phyloP scores from a whole-genome alignment of 2,888 invertebrate species.

The Ellobium chinense region DNA sequence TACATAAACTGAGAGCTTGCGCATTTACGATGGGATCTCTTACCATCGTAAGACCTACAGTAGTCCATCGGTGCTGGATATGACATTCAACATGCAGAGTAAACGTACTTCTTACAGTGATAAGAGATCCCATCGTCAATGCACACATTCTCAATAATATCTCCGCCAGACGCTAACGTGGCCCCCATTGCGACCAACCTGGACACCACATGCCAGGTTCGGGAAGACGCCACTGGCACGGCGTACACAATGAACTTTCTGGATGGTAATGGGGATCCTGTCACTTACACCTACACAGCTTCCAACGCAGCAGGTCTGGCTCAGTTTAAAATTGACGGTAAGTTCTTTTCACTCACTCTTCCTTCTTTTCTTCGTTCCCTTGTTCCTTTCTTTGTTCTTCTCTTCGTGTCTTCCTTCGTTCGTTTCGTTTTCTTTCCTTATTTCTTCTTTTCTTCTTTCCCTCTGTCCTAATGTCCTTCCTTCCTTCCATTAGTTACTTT shows the following conservation, averaged over 20 bases:
- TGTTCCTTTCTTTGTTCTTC: not conserved
- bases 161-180: slow-evolving; percentile 30
- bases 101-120: too few relatives aligned
- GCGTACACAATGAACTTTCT: not conserved
- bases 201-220: slow-evolving; percentile 21
- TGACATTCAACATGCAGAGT: too few relatives aligned
- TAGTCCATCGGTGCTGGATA: too few relatives aligned
- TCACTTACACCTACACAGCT: slow-evolving; percentile 14
- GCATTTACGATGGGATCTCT: too few relatives aligned
- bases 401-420: not conserved
- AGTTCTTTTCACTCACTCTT: not conserved
- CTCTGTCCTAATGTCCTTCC: not conserved
- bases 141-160: too few relatives aligned
- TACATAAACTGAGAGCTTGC: too few relatives aligned
- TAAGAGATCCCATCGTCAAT: too few relatives aligned
- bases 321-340: slow-evolving; percentile 22
- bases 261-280: not conserved
- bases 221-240: slow-evolving; percentile 21
- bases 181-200: slow-evolving; percentile 32
- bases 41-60: too few relatives aligned
- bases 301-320: slow-evolving; percentile 24
- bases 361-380: not conserved
- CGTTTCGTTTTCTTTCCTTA: not conserved
- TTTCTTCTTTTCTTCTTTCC: not conserved
- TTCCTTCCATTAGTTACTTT: not conserved